Conservation (phyloP, 2,113 vertebrate species). For the Lepidothrix coronata region DNA sequence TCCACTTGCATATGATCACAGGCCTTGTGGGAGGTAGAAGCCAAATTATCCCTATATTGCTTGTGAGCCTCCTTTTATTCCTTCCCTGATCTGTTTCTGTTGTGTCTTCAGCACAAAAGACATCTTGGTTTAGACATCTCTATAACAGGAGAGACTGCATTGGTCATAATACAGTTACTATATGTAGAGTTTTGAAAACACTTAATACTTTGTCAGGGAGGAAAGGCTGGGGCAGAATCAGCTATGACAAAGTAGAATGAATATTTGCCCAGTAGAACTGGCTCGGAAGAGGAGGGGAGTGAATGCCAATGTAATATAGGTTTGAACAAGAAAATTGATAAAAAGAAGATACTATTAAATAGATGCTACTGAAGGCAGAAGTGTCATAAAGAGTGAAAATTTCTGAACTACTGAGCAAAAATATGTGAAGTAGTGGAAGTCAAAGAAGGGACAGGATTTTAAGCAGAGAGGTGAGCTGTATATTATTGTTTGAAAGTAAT, state of each 20-base stretch:
- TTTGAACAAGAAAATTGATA: not conserved
- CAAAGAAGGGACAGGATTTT: not conserved
- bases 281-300: not conserved
- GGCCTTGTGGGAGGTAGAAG: not conserved
- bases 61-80: not conserved
- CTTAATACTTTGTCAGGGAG: not conserved
- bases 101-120: not conserved
- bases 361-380: not conserved
- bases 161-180: not conserved
- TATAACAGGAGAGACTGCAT: not conserved
- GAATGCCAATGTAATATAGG: not conserved
- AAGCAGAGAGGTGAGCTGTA: not conserved
- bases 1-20: rapidly evolving
- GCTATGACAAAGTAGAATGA: not conserved
- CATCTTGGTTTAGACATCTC: not conserved
- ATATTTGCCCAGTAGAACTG: not conserved
- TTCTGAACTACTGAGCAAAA: not conserved
- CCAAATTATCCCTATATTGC: not conserved
- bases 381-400: not conserved
- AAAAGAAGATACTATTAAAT: not conserved
- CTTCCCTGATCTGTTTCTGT: not conserved
- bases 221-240: not conserved
- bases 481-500: not conserved
- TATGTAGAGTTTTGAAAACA: not conserved
- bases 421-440: not conserved